These are phyloP conservation scores for Sitophilus oryzae DNA, from an alignment of 1,140 invertebrate genomes.

Conservation along the genomic window DNA sequence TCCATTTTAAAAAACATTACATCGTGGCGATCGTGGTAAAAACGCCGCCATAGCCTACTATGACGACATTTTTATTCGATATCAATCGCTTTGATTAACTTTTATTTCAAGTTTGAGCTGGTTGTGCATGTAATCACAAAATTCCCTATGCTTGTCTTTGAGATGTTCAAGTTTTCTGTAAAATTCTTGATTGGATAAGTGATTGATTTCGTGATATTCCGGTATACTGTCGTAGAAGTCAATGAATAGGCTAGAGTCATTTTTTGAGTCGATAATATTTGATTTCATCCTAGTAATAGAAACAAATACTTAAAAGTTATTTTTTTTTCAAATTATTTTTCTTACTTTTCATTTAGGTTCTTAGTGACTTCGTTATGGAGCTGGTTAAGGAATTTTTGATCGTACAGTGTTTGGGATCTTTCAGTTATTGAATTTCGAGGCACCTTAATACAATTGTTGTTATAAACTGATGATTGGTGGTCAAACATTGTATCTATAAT, in stretches of 20 bases:
- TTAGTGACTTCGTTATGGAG: slow-evolving; percentile 39
- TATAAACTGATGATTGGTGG: slow-evolving; percentile 50
- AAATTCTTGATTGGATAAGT: slow-evolving; percentile 62
- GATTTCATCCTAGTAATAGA: slow-evolving; percentile 7
- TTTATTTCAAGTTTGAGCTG: slow-evolving; percentile 46
- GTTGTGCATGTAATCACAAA: slow-evolving; percentile 50
- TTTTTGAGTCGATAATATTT: slow-evolving; percentile 29
- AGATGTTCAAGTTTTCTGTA: slow-evolving; percentile 57
- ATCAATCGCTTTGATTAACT: slow-evolving; percentile 6
- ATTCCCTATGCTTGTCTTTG: slow-evolving; percentile 56
- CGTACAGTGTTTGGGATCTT: slow-evolving; percentile 58
- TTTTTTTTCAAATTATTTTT: slow-evolving; percentile 17
- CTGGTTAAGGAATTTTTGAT: slow-evolving; percentile 48
- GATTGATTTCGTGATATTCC: slow-evolving; percentile 61
- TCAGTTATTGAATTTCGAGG: slow-evolving; percentile 58
- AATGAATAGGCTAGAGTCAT: slow-evolving; percentile 50
- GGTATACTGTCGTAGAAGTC: slow-evolving; percentile 64
- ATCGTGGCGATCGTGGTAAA: not conserved
- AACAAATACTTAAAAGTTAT: not conserved
- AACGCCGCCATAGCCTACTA: too few species aligned
- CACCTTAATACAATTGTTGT: slow-evolving; percentile 58
- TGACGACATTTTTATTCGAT: not conserved
- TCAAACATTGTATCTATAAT: too few species aligned
- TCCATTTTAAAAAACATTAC: not conserved
- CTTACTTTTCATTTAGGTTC: slow-evolving; percentile 26